Evolutionary conservation across 2,113 vertebrate species (phyloP), one percentile per base, ranked within the genome.

Genomic region (Chauna torquata): DNA sequence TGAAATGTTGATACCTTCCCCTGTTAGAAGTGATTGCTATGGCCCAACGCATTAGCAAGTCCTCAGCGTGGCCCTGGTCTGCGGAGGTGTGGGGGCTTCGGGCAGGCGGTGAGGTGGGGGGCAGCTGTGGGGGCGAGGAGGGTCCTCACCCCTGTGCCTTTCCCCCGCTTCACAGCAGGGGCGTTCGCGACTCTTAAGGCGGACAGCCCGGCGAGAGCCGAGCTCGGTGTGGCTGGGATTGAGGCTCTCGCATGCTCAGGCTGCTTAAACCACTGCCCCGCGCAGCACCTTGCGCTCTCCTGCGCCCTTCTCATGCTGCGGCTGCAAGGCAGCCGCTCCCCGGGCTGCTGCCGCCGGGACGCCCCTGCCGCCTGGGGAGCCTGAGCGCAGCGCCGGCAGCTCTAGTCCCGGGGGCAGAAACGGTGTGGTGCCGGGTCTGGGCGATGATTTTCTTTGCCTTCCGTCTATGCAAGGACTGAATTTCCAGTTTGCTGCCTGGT

Each of bases 1-100:
- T 97, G 97, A 98, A 98, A 98, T 95, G 98, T 97, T 97, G 97
- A 97, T 98, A 97, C 97, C 97, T 97, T 98, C 95, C 93, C 96
- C 83, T 86, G 89, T 75, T 75, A 34, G 92, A 96, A 96, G 94
- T 95, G 94, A 97, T 54, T 93, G 96, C 95, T 86, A 7, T 76
- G n/a, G 81, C 86, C 96, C 89, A 81, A 75, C 86, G 84, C 54
- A 7, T 78, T 49, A 55, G 64, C n/a, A 20, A 75, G 65, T 71
- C 96, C 93, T 94, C 62, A 12, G 86, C 2, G 5, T 30, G 23
- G 61, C 82, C 57, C 25, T 50, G 72, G 40, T 13, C 83, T 88
- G 90, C 62, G 27, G 62, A 36, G 34, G 44, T n/a, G 78, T 42
- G 57, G 91, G 85, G 45, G 44, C 2, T 11, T 36, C 3, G 68